phyloP scores from a whole-genome alignment of 2,797 vertebrate species.

The Tokudaia muenninki region DNA sequence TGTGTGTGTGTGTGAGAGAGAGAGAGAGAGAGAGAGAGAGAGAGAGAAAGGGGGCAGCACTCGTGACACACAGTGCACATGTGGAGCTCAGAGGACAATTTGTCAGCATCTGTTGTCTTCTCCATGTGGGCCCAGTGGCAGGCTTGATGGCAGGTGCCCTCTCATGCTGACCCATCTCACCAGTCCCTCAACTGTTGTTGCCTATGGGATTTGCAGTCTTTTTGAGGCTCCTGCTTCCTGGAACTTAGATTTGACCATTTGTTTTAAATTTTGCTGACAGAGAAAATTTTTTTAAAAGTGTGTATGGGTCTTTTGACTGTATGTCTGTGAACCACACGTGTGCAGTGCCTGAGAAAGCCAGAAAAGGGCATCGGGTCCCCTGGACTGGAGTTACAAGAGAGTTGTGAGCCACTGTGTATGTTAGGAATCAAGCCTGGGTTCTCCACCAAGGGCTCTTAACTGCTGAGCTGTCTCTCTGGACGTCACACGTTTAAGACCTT shows the following conservation, averaged over 20 bases:
- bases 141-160: neutral
- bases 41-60: no score
- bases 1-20: neutral
- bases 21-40: no score
- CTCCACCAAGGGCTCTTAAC: neutral
- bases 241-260: neutral
- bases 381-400: neutral
- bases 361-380: neutral
- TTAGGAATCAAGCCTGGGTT: no score
- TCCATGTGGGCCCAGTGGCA: neutral
- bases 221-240: neutral
- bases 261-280: neutral
- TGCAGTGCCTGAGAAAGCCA: neutral
- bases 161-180: neutral
- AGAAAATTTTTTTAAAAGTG: neutral
- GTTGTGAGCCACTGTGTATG: neutral
- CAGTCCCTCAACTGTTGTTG: no score
- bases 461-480: neutral
- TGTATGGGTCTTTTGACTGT: neutral
- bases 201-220: neutral
- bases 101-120: neutral
- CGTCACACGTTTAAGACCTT: neutral
- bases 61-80: no score
- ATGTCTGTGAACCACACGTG: neutral
- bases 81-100: neutral